phyloP scores from a whole-genome alignment of 1,140 invertebrate species.

The Cydia amplana region DNA sequence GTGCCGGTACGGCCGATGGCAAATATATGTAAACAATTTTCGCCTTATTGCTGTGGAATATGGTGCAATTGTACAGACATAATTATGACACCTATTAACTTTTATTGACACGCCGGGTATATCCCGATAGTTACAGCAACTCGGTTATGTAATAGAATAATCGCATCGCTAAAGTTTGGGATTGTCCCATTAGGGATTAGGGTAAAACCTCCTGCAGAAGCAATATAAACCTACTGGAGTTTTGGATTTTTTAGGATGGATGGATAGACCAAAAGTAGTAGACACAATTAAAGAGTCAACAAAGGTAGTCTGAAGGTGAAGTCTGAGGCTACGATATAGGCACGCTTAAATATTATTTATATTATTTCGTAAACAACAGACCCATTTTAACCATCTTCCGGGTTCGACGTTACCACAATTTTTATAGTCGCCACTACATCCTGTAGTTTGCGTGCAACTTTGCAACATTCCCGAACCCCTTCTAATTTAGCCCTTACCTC shows the following conservation, averaged over 20 bases:
- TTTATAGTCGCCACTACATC: constrained; percentile 20
- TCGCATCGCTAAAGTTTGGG: too few relatives aligned
- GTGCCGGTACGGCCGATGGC: not conserved
- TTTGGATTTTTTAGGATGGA: too few relatives aligned
- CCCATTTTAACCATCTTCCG: not conserved
- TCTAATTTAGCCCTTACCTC: not conserved
- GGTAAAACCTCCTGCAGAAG: too few relatives aligned
- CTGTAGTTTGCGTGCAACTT: constrained; percentile 17
- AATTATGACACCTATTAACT: too few relatives aligned
- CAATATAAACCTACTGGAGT: too few relatives aligned
- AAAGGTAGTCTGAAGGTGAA: too few relatives aligned
- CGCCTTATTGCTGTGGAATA: not conserved
- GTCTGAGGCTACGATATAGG: too few relatives aligned
- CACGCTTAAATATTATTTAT: too few relatives aligned
- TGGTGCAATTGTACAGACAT: not conserved
- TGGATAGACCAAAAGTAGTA: too few relatives aligned
- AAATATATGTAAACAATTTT: not conserved
- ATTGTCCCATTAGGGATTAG: too few relatives aligned
- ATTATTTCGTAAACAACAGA: not conserved
- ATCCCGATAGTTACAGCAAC: not conserved
- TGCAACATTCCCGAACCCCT: not conserved
- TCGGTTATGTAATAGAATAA: not conserved
- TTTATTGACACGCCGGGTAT: not conserved
- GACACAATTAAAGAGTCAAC: too few relatives aligned
- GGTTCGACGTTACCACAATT: constrained; percentile 3